Conservation (phyloP, 1,140 invertebrate genomes). For the Asobara japonica region DNA sequence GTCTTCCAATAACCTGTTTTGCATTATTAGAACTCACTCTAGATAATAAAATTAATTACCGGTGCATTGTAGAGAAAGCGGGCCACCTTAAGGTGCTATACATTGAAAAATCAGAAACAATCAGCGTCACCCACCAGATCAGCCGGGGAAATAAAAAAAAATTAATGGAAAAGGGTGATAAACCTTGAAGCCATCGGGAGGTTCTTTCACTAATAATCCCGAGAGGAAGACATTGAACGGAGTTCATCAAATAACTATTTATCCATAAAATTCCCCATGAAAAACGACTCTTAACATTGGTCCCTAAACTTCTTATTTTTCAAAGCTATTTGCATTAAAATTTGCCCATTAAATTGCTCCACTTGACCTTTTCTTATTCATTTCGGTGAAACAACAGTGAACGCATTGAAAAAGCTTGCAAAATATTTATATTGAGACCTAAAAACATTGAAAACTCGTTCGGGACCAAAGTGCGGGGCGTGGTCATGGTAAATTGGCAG, state of each 20-base stretch:
- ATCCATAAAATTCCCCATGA: no score
- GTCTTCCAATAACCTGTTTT: neutral
- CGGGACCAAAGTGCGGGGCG: neutral
- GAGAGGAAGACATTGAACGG: no score
- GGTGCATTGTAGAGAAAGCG: neutral
- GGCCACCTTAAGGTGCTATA: neutral
- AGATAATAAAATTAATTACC: neutral
- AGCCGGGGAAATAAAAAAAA: neutral
- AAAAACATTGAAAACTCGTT: conserved; percentile 8
- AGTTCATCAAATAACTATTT: no score
- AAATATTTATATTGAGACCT: neutral
- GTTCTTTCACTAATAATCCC: no score
- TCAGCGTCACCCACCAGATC: neutral
- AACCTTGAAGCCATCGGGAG: no score
- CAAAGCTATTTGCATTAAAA: neutral
- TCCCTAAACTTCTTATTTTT: no score
- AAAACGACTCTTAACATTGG: no score
- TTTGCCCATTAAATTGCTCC: neutral
- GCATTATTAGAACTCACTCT: neutral
- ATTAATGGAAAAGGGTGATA: no score
- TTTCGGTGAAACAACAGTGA: neutral
- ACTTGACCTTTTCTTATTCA: neutral
- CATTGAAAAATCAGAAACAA: neutral
- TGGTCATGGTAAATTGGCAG: conserved; percentile 4
- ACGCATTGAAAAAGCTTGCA: neutral